Percentiles rank a stretch among this genome's conserved stretches.
Evolutionary conservation across 2,888 invertebrate species (phyloP).

Genomic region (Dolomedes plantarius): DNA sequence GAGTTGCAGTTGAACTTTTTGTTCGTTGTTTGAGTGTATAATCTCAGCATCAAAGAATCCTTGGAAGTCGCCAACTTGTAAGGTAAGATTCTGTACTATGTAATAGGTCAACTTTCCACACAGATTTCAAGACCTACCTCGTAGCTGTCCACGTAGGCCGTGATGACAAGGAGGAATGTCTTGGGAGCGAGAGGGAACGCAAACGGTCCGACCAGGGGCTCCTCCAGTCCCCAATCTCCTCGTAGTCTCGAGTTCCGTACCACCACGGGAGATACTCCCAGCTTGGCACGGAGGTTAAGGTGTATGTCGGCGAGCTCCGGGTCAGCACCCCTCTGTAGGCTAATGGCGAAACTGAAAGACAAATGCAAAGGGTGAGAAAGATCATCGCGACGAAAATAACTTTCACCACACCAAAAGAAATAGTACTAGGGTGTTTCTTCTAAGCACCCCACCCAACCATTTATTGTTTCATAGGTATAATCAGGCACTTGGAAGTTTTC

Average conservation of each 20-base stretch:
- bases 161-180: constrained; percentile 68
- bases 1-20: too few species aligned
- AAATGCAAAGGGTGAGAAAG: too few species aligned
- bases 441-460: background rate
- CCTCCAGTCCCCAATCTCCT: constrained; percentile 65
- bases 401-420: too few species aligned
- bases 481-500: too few species aligned
- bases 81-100: too few species aligned
- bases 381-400: background rate
- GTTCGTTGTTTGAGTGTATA: too few species aligned
- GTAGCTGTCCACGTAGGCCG: constrained; percentile 64
- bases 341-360: constrained; percentile 62
- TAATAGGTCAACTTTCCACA: too few species aligned
- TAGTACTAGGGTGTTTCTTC: background rate
- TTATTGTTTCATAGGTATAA: too few species aligned
- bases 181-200: constrained; percentile 56
- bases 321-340: constrained; percentile 70
- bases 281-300: constrained; percentile 63
- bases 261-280: constrained; percentile 63
- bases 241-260: constrained; percentile 56
- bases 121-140: constrained; percentile 58
- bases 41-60: too few species aligned
- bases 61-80: too few species aligned
- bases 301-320: constrained; percentile 68
- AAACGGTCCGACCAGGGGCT: constrained; percentile 55